Conservation (phyloP, 2,888 invertebrate genomes). For the Philopedon plagiatum region DNA sequence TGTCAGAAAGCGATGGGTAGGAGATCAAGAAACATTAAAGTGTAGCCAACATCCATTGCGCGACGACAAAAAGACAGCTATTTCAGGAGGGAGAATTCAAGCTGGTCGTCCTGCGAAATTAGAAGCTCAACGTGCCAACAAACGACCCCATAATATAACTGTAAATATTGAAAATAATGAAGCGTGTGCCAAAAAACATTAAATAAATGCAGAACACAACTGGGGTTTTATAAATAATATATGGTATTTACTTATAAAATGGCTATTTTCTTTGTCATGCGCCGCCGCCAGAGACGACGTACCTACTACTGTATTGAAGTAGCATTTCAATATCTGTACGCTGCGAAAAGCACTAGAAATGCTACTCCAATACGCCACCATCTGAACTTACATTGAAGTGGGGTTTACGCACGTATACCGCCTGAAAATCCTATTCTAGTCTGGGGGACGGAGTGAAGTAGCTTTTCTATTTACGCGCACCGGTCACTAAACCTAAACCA, state of each 20-base stretch:
- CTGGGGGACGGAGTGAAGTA: too few species aligned
- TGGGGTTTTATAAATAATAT: neutral
- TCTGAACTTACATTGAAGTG: too few species aligned
- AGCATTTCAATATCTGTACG: neutral
- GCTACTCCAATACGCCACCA: neutral
- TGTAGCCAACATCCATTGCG: constrained; percentile 20
- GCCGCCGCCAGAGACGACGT: neutral
- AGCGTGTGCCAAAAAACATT: constrained; percentile 16
- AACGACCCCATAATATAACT: constrained; percentile 14
- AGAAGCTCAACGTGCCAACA: constrained; percentile 15
- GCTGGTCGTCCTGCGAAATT: constrained; percentile 15
- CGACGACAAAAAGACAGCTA: constrained; percentile 11
- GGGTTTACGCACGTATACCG: too few species aligned
- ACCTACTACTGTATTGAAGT: constrained; percentile 19
- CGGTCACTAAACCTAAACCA: too few species aligned
- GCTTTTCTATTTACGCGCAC: too few species aligned
- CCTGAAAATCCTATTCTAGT: too few species aligned
- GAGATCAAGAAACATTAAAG: constrained; percentile 22
- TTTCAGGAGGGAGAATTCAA: constrained; percentile 18
- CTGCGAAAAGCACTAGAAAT: neutral
- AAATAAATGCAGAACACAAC: neutral
- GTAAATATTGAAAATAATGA: constrained; percentile 19
- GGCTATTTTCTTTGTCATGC: neutral
- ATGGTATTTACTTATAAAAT: neutral
- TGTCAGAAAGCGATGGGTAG: neutral